phyloP scores from a whole-genome alignment of 2,797 vertebrate species.

The Florisuga fusca region DNA sequence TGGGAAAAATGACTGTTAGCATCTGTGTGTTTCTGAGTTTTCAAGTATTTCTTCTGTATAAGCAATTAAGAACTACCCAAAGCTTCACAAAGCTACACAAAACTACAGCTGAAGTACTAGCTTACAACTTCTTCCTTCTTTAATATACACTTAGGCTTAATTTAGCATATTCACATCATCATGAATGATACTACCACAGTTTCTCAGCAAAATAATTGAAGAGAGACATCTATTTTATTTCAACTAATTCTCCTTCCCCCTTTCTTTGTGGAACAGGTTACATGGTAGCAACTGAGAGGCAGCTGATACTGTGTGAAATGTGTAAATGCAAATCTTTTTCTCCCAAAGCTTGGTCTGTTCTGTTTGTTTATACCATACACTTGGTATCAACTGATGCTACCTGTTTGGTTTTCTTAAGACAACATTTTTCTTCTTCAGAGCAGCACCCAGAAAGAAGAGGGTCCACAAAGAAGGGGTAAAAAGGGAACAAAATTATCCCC shows the following conservation, averaged over 20 bases:
- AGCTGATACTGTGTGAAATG: fast-evolving
- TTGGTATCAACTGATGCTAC: background rate
- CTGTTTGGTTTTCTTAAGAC: background rate
- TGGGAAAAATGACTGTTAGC: background rate
- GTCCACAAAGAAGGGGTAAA: background rate
- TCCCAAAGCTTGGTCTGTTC: background rate
- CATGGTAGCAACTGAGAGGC: background rate
- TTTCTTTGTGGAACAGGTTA: fast-evolving
- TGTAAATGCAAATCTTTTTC: background rate
- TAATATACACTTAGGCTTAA: background rate
- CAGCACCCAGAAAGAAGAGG: background rate
- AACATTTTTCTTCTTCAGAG: background rate
- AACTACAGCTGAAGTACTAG: background rate
- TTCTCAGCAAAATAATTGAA: background rate
- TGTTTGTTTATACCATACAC: background rate
- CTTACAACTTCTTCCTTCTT: background rate
- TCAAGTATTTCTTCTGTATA: background rate
- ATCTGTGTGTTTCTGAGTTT: background rate
- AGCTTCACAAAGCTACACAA: background rate
- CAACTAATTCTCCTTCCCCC: background rate
- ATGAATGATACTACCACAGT: background rate
- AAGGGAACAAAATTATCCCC: background rate
- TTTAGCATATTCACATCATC: background rate
- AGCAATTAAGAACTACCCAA: background rate
- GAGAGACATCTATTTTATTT: background rate